phyloP scores from a whole-genome alignment of 2,113 vertebrate species.

The Cinclus cinclus region DNA sequence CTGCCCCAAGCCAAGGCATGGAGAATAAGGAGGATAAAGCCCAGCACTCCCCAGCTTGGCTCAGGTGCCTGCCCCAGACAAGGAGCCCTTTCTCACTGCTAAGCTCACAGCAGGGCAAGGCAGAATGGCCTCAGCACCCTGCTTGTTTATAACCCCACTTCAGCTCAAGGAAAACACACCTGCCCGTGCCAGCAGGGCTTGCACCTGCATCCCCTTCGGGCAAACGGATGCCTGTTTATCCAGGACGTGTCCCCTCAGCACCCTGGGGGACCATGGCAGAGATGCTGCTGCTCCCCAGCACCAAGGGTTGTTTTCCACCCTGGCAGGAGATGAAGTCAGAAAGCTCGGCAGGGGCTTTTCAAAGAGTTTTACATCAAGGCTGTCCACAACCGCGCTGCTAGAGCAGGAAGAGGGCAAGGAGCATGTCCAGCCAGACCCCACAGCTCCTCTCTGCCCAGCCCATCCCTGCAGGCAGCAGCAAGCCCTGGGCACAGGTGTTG shows the following conservation, averaged over 20 bases:
- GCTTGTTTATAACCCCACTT: conserved; percentile 49
- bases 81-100: conserved; percentile 64
- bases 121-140: conserved; percentile 36
- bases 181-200: background rate
- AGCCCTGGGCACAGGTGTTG: background rate
- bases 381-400: rapidly evolving
- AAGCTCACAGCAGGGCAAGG: background rate
- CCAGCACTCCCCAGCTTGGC: background rate
- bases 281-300: background rate
- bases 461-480: background rate
- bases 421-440: rapidly evolving
- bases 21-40: background rate
- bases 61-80: conserved; percentile 40
- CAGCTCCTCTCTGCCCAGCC: background rate
- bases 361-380: background rate
- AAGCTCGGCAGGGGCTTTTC: background rate
- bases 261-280: background rate
- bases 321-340: background rate
- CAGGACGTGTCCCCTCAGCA: background rate
- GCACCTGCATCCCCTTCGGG: conserved; percentile 18
- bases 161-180: conserved; percentile 31
- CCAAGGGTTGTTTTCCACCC: background rate
- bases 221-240: background rate
- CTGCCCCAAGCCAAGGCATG: background rate
- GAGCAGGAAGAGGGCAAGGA: background rate